Percentiles rank a stretch among this genome's conserved stretches.
Evolutionary conservation across 2,113 vertebrate genomes (phyloP).

Genomic region (Eleginops maclovinus): DNA sequence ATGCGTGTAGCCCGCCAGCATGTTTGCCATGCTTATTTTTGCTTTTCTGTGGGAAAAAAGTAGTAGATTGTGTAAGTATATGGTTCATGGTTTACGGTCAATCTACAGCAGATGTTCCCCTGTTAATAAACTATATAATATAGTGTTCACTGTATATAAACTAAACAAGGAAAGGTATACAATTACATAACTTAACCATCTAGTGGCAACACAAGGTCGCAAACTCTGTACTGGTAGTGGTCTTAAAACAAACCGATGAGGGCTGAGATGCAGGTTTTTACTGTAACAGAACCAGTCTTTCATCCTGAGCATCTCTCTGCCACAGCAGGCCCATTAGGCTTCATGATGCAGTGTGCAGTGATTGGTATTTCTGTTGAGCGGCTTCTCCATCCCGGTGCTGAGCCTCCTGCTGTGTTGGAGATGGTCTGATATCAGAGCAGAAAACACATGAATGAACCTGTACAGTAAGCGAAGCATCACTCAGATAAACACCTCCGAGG

Average conservation of each 20-base stretch:
- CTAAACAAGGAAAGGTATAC: conserved; percentile 9
- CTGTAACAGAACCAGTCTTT: conserved; percentile 51
- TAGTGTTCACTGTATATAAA: conserved; percentile 1
- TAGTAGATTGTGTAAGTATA: conserved; percentile 15
- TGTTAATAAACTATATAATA: conserved; percentile 24
- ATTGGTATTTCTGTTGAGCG: conserved; percentile 74
- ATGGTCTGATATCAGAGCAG: conserved; percentile 54
- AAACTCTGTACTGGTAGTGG: neutral
- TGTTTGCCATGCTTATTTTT: conserved; percentile 30
- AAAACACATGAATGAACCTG: conserved; percentile 58
- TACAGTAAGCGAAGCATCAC: conserved; percentile 34
- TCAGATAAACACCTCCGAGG: conserved; percentile 49
- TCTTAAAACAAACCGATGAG: conserved; percentile 43
- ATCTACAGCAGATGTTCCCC: conserved; percentile 21
- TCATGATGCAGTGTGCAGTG: conserved; percentile 69
- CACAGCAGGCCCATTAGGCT: conserved; percentile 67
- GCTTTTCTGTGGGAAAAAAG: conserved; percentile 14
- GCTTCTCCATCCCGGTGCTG: conserved; percentile 60
- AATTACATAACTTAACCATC: conserved; percentile 2
- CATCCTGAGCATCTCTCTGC: conserved; percentile 62
- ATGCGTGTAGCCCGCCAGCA: conserved; percentile 17
- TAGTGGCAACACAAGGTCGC: conserved; percentile 2
- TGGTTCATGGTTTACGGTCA: conserved; percentile 28
- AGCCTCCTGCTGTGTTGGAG: conserved; percentile 65
- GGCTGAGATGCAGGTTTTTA: conserved; percentile 48